phyloP scores from a whole-genome alignment of 2,888 invertebrate species.

The Caenorhabditis panamensis region DNA sequence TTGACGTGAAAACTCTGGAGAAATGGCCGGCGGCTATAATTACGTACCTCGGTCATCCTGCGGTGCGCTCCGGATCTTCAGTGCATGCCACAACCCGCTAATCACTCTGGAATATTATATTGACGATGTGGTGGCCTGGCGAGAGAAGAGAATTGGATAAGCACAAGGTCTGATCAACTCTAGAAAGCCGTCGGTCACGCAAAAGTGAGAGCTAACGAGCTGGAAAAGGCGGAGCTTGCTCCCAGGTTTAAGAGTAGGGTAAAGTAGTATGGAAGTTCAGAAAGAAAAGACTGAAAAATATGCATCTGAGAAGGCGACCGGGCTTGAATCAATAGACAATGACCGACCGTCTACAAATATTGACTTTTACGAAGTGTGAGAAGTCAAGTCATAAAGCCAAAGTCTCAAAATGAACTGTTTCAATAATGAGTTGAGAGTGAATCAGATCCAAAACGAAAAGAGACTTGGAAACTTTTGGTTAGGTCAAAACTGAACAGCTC shows the following conservation, averaged over 20 bases:
- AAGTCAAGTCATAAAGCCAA: not conserved
- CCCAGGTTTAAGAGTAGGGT: too few species aligned
- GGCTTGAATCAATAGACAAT: conserved; percentile 34
- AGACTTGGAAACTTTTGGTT: not conserved
- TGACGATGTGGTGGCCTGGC: conserved; percentile 12
- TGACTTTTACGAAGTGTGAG: conserved; percentile 14
- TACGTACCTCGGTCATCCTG: conserved; percentile 57
- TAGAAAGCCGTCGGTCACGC: conserved; percentile 37
- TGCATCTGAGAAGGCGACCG: not conserved
- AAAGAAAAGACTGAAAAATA: too few species aligned
- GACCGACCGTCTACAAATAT: conserved; percentile 42
- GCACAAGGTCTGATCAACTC: conserved; percentile 38
- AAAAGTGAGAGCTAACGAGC: conserved; percentile 38
- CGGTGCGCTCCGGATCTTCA: conserved; percentile 37
- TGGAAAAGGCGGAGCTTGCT: conserved; percentile 16
- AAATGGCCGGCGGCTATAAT: conserved; percentile 40
- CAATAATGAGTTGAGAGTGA: not conserved
- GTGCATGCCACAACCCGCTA: conserved; percentile 59
- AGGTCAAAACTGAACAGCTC: conserved; percentile 5
- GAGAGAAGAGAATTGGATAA: conserved; percentile 19
- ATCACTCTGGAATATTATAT: conserved; percentile 52
- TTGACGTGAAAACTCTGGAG: not conserved
- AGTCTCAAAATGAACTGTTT: not conserved
- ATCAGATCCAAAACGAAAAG: not conserved
- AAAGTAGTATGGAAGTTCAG: too few species aligned